Percentiles rank a stretch among this genome's conserved stretches.
Evolutionary conservation across 2,888 invertebrate genomes (phyloP).

Genomic region (Agrochola lychnidis): DNA sequence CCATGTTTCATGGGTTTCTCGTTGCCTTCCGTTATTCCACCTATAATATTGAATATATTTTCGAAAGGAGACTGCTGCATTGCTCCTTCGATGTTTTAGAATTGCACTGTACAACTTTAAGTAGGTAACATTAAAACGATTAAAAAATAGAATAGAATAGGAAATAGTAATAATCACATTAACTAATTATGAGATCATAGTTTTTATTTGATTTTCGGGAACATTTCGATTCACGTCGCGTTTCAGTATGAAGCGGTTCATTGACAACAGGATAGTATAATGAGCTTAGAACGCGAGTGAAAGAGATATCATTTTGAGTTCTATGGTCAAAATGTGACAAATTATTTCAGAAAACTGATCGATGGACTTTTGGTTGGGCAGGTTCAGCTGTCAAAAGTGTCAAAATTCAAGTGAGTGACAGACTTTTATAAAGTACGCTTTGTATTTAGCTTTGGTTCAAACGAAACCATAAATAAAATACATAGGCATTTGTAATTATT

Average conservation of each 20-base stretch:
- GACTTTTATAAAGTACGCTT: neutral
- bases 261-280: conserved; percentile 53
- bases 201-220: conserved; percentile 70
- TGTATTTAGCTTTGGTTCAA: neutral
- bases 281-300: neutral
- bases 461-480: neutral
- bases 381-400: conserved; percentile 9
- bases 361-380: conserved; percentile 20
- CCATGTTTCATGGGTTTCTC: conserved; percentile 98
- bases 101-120: conserved; percentile 27
- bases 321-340: conserved; percentile 1
- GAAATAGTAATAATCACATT: conserved; percentile 45
- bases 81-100: conserved; percentile 54
- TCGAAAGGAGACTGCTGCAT: conserved; percentile 92
- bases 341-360: neutral
- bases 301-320: conserved; percentile 33
- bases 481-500: no score
- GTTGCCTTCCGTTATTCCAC: conserved; percentile 93
- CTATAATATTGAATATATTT: conserved; percentile 93
- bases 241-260: conserved; percentile 28
- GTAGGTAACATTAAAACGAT: conserved; percentile 43
- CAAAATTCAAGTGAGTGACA: neutral
- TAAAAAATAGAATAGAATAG: conserved; percentile 43
- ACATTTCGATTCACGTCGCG: conserved; percentile 49
- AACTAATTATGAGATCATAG: conserved; percentile 78